Base-by-base conservation (phyloP, 2,797 vertebrate genomes). In the Pelochelys cantorii region DNA sequence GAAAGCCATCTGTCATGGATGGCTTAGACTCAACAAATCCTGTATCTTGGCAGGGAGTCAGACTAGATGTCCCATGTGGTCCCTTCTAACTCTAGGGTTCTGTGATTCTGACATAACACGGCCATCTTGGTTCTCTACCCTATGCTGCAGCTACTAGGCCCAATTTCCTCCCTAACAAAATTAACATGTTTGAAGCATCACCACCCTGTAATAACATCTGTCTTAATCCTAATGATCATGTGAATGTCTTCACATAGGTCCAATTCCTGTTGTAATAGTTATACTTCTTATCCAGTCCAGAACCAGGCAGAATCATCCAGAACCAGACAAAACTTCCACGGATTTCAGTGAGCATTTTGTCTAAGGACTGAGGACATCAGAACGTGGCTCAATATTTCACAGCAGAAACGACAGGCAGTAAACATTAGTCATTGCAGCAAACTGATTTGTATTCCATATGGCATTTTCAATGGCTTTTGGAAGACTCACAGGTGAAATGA, bases 401-500 rank as follows among this genome's bases (percentile, higher is more conserved):
- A 97, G 96, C 92, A 96, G 96, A 90, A 91, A 90, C 92, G 13
- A 52, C 94, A 96, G 13, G 53, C 94, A 96, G 78, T 81, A 92
- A 96, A 93, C 92, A 92, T 94, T 86, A 97, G 89, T 94, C 95
- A 96, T 90, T 92, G 83, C 81, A 88, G 93, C 93, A 96, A 96
- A 93, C 57, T 89, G 94, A 97, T 97, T 97, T 96, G 93, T 94
- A 96, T 97, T 96, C 95, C 95, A 94, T 81, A 89, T 92, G 95
- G 95, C 93, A 88, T 95, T 96, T 97, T 84, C 95, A 93, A 79
- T 91, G 80, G 92, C 96, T 96, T 86, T 85, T 95, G 94, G 90
- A 94, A 95, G 96, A 95, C 56, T 96, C 91, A 86, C 89, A 90
- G 95, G 93, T 92, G 95, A 94, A 96, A 96, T 92, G 94, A 96